Evolutionary conservation across 1,140 invertebrate genomes (phyloP).

Genomic region (Drosophila sucinea): DNA sequence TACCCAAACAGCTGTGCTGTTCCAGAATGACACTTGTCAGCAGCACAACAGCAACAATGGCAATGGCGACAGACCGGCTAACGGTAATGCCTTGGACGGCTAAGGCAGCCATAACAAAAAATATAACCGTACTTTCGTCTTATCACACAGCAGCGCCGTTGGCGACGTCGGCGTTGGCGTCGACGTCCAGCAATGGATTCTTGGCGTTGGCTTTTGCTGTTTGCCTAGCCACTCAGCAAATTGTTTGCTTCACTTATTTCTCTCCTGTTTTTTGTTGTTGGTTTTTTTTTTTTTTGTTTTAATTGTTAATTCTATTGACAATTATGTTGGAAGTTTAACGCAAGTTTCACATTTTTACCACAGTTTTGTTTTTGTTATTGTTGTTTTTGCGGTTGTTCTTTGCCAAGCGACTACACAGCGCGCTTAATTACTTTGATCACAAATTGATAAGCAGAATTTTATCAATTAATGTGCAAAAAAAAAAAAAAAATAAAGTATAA

Average conservation of each 20-base stretch:
- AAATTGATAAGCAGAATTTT: slow-evolving; percentile 70
- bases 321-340: slow-evolving; percentile 45
- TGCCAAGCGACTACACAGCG: slow-evolving; percentile 31
- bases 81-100: slow-evolving; percentile 34
- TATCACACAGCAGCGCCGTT: slow-evolving; percentile 19
- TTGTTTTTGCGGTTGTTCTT: slow-evolving; percentile 25
- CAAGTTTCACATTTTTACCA: slow-evolving; percentile 60
- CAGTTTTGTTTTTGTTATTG: slow-evolving; percentile 36
- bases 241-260: slow-evolving; percentile 38
- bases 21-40: slow-evolving; percentile 40
- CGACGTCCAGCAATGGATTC: slow-evolving; percentile 1
- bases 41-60: slow-evolving; percentile 7
- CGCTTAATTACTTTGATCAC: slow-evolving; percentile 71
- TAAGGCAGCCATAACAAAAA: slow-evolving; percentile 33
- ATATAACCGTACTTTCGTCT: slow-evolving; percentile 19
- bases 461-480: slow-evolving; percentile 74
- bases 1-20: slow-evolving; percentile 54
- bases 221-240: slow-evolving; percentile 50
- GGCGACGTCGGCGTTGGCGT: background rate
- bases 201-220: slow-evolving; percentile 27
- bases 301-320: slow-evolving; percentile 64
- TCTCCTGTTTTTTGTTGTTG: slow-evolving; percentile 21
- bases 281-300: slow-evolving; percentile 14
- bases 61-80: slow-evolving; percentile 42
- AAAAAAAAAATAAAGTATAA: slow-evolving; percentile 19